Evolutionary conservation across 2,888 invertebrate genomes (phyloP).

Genomic region (Cantharis rustica): DNA sequence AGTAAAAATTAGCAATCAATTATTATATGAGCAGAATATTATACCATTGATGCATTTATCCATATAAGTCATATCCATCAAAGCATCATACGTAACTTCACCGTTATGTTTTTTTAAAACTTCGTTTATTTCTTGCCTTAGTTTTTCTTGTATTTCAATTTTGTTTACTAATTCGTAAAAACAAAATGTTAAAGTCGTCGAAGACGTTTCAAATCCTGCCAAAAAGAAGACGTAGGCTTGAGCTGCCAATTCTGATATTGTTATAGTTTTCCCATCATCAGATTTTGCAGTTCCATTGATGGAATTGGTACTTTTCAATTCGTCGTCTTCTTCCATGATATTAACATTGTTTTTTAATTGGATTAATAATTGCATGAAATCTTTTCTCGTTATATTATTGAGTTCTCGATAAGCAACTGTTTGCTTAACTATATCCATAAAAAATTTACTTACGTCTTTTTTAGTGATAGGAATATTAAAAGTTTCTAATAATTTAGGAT

Average conservation of each 20-base stretch:
- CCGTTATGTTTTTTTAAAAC: slow-evolving; percentile 28
- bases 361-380: slow-evolving; percentile 61
- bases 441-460: slow-evolving; percentile 34
- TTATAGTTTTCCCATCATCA: slow-evolving; percentile 14
- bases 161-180: slow-evolving; percentile 37
- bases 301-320: neutral
- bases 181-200: slow-evolving; percentile 37
- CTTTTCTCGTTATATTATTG: slow-evolving; percentile 55
- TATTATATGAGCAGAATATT: neutral
- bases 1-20: neutral
- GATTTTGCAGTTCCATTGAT: neutral
- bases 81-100: slow-evolving; percentile 33
- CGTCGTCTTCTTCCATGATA: slow-evolving; percentile 25
- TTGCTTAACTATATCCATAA: slow-evolving; percentile 50
- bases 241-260: slow-evolving; percentile 35
- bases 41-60: slow-evolving; percentile 37
- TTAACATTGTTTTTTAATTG: slow-evolving; percentile 54
- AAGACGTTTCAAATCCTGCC: slow-evolving; percentile 41
- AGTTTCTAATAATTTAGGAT: slow-evolving; percentile 38
- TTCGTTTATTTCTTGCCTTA: slow-evolving; percentile 31
- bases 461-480: slow-evolving; percentile 34
- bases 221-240: slow-evolving; percentile 41
- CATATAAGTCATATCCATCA: slow-evolving; percentile 36
- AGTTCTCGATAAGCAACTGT: slow-evolving; percentile 55
- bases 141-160: slow-evolving; percentile 33